phyloP scores from a whole-genome alignment of 2,888 invertebrate species.

The Drosophila infuscata region DNA sequence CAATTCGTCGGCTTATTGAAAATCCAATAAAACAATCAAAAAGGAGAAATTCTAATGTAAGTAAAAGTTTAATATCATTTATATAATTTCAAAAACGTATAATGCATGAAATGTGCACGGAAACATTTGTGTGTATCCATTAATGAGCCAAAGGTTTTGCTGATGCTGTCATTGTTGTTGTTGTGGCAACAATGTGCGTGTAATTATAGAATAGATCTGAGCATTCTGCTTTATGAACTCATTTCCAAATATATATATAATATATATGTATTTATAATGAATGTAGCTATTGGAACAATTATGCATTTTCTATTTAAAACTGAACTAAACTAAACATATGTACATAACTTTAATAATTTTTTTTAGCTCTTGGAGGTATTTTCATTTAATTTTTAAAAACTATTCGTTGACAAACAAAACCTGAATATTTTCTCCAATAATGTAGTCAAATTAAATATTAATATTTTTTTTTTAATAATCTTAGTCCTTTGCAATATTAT shows the following conservation, averaged over 20 bases:
- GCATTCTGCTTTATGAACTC: conserved; percentile 33
- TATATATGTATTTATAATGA: not conserved
- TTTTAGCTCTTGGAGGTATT: not conserved
- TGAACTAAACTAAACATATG: not conserved
- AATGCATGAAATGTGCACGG: conserved; percentile 4
- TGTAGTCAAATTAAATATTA: not conserved
- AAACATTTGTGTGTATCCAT: conserved; percentile 25
- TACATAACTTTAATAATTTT: not conserved
- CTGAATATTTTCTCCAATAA: not conserved
- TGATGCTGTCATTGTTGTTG: conserved; percentile 18
- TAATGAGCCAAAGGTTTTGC: conserved; percentile 14
- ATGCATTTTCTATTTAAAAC: not conserved
- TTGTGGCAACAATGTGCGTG: conserved; percentile 33
- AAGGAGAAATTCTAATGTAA: conserved; percentile 25
- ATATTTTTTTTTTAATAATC: not conserved
- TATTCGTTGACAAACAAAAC: not conserved
- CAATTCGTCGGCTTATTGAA: conserved; percentile 16
- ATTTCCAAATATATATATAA: conserved; percentile 40
- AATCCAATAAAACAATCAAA: conserved; percentile 3
- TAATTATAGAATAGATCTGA: conserved; percentile 41
- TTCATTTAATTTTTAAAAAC: not conserved
- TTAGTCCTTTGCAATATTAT: no score
- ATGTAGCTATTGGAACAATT: not conserved
- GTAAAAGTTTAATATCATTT: conserved; percentile 19
- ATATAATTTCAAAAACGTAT: not conserved